Evolutionary conservation across 2,888 invertebrate genomes (phyloP).

Genomic region (Sarcophaga subvicina): DNA sequence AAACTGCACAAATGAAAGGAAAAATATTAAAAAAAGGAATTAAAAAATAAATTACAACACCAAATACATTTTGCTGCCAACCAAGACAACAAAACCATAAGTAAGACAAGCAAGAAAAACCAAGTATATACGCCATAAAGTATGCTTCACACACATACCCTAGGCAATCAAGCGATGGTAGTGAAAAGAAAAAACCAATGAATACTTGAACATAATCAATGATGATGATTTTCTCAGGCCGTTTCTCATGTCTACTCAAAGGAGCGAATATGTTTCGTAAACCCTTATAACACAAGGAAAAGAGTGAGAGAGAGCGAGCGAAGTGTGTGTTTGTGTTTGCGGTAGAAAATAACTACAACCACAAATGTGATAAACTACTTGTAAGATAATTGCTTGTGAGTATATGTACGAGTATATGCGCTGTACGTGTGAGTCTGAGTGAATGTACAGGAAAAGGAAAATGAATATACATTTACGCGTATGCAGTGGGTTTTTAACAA

Average conservation of each 20-base stretch:
- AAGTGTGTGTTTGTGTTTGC: background rate
- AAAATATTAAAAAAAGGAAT: slow-evolving; percentile 34
- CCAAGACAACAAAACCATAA: slow-evolving; percentile 3
- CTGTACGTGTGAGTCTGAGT: background rate
- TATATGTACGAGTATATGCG: background rate
- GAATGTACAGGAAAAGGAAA: background rate
- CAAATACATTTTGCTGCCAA: background rate
- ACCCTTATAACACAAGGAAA: background rate
- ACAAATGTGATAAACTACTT: slow-evolving; percentile 79
- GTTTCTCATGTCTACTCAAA: background rate
- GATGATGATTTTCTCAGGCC: slow-evolving; percentile 53
- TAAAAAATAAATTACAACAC: slow-evolving; percentile 40
- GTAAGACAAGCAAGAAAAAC: slow-evolving; percentile 27
- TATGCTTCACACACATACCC: slow-evolving; percentile 50
- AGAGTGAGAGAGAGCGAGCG: background rate
- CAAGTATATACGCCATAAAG: slow-evolving; percentile 46
- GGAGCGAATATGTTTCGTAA: background rate
- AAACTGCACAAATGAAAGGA: slow-evolving; percentile 71
- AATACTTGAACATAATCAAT: slow-evolving; percentile 59
- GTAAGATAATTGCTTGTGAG: slow-evolving; percentile 76
- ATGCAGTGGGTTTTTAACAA: slow-evolving; percentile 43
- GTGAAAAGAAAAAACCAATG: slow-evolving; percentile 40
- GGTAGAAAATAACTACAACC: slow-evolving; percentile 66
- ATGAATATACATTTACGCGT: slow-evolving; percentile 39
- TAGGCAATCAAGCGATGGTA: background rate